These are phyloP conservation scores for Poecilus cupreus DNA, from an alignment of 2,888 invertebrate genomes.

Conservation along the genomic window DNA sequence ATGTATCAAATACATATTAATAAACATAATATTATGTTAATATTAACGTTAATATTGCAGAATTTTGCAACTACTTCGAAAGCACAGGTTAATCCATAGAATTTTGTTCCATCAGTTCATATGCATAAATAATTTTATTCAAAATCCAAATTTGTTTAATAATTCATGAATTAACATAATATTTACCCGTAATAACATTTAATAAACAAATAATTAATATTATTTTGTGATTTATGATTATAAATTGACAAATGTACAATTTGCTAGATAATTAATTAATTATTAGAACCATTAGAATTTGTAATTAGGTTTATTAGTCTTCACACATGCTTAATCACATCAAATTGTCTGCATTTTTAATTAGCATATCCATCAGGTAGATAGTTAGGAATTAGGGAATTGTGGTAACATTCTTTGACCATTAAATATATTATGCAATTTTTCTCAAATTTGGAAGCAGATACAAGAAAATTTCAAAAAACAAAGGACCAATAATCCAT, in stretches of 20 bases:
- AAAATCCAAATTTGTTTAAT: not conserved
- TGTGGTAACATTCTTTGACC: no score
- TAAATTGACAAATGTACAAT: not conserved
- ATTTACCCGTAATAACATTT: conserved; percentile 10
- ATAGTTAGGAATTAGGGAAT: no score
- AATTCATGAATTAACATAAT: conserved; percentile 14
- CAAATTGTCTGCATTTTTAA: no score
- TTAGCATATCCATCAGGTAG: no score
- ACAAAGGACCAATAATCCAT: no score
- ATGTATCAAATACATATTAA: no score
- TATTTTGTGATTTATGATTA: not conserved
- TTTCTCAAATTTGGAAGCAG: no score
- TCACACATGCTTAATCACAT: no score
- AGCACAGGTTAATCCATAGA: not conserved
- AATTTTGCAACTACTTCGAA: not conserved
- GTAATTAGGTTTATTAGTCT: not conserved
- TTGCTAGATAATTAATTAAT: not conserved
- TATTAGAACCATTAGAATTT: not conserved
- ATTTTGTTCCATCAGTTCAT: not conserved
- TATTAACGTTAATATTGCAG: not conserved
- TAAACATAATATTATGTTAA: not conserved
- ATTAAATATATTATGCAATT: no score
- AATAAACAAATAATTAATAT: conserved; percentile 11
- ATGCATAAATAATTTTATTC: not conserved
- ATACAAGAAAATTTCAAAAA: no score